These are phyloP conservation scores for Cichladusa arquata DNA, from an alignment of 2,113 vertebrate genomes.

Conservation along the genomic window DNA sequence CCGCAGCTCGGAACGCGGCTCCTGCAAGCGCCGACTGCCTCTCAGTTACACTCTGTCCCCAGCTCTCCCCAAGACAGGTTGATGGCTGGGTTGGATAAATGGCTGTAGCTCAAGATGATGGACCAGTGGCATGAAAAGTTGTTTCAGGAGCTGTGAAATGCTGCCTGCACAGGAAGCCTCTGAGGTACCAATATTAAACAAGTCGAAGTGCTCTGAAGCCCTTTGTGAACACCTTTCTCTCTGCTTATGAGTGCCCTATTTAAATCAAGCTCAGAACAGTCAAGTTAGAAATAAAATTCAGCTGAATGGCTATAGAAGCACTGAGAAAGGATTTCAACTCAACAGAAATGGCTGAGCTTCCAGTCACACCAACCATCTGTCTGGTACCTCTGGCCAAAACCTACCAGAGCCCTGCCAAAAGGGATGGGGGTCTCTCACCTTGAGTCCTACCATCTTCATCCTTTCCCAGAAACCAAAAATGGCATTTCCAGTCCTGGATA, in stretches of 20 bases:
- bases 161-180: background rate
- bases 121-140: background rate
- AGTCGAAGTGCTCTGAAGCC: accelerated
- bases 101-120: background rate
- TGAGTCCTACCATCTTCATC: background rate
- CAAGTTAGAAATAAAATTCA: background rate
- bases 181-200: background rate
- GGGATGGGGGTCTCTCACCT: background rate
- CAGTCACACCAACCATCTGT: conserved; percentile 34
- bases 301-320: background rate
- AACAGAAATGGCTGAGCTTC: conserved; percentile 24
- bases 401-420: conserved; percentile 17
- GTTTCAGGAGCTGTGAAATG: background rate
- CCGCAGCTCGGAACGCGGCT: accelerated
- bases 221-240: background rate
- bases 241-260: background rate
- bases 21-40: accelerated
- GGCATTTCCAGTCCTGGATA: background rate
- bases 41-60: accelerated
- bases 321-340: background rate
- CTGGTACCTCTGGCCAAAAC: conserved; percentile 21
- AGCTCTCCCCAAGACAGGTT: background rate
- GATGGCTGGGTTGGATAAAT: background rate
- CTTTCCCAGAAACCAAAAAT: background rate
- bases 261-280: background rate